A percentile compares a stretch with the other conserved stretches of the same genome.
phyloP scores from a whole-genome alignment of 2,113 vertebrate species.

The Scomber japonicus region DNA sequence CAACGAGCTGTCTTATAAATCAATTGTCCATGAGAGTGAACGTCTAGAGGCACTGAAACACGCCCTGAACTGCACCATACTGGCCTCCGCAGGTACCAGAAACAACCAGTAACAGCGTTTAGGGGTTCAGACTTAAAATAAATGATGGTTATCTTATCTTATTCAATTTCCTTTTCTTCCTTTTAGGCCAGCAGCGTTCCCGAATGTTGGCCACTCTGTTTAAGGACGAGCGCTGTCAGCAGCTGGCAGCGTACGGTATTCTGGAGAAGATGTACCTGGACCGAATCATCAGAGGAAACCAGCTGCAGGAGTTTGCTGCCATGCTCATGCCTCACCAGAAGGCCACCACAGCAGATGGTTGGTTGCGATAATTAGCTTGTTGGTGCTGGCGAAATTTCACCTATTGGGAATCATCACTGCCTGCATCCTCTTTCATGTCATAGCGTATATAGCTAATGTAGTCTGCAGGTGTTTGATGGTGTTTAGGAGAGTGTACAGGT shows the following conservation, averaged over 20 bases:
- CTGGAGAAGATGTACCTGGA: conserved; percentile 99
- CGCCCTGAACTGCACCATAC: conserved; percentile 96
- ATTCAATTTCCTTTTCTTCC: background rate
- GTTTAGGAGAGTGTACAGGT: too few species aligned
- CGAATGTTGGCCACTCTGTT: conserved; percentile 98
- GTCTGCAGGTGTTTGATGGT: too few species aligned
- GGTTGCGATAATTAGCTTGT: background rate
- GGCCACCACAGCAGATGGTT: conserved; percentile 97
- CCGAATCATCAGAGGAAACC: conserved; percentile 97
- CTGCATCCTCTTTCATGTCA: too few species aligned
- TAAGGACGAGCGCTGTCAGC: conserved; percentile 98
- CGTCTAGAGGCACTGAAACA: conserved; percentile 97
- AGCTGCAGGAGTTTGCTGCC: conserved; percentile 97
- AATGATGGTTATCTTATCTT: too few species aligned
- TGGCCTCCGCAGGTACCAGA: conserved; percentile 95
- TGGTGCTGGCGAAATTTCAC: background rate
- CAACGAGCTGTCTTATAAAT: conserved; percentile 98
- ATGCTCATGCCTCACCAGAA: conserved; percentile 99
- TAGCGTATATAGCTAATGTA: too few species aligned
- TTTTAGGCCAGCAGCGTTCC: conserved; percentile 95
- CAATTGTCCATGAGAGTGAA: conserved; percentile 96
- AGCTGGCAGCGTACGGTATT: conserved; percentile 97
- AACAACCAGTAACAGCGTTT: too few species aligned
- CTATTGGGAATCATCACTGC: background rate
- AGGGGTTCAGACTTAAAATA: background rate